A percentile compares a stretch with the other conserved stretches of the same genome.
Conservation (phyloP, 2,797 vertebrate species). For the Adelosebastes latens region DNA sequence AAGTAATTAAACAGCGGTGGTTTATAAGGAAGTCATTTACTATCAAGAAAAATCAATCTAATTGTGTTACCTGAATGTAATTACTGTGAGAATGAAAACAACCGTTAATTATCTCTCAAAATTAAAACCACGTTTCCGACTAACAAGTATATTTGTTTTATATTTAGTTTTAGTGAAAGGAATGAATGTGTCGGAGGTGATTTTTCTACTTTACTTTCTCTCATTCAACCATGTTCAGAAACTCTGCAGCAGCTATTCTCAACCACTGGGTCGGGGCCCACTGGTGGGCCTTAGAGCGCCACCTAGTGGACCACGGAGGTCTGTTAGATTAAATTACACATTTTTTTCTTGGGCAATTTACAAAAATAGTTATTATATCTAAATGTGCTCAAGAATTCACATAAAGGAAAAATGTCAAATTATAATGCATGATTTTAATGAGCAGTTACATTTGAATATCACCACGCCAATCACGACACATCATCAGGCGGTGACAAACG, state of each 20-base stretch:
- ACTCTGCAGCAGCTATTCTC: background rate
- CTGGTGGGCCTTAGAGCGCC: too few species aligned
- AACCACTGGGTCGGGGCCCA: too few species aligned
- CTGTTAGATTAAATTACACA: too few species aligned
- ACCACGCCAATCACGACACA: too few species aligned
- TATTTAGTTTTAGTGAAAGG: background rate
- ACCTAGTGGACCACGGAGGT: too few species aligned
- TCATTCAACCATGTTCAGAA: background rate
- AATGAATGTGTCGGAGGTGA: background rate
- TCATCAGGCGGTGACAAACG: too few species aligned
- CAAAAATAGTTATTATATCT: too few species aligned
- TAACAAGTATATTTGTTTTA: background rate
- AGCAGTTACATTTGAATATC: too few species aligned
- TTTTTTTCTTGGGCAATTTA: too few species aligned
- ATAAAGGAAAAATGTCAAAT: background rate
- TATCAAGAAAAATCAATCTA: background rate
- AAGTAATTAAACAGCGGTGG: background rate
- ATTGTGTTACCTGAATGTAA: background rate
- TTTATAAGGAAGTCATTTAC: background rate
- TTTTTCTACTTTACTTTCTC: background rate
- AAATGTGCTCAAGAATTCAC: too few species aligned
- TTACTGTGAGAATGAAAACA: slow-evolving; percentile 2
- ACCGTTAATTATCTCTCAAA: background rate
- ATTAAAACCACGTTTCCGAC: background rate
- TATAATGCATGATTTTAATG: too few species aligned